Base-by-base conservation (phyloP, 2,888 invertebrate genomes). In the Sphecodes monilicornis region DNA sequence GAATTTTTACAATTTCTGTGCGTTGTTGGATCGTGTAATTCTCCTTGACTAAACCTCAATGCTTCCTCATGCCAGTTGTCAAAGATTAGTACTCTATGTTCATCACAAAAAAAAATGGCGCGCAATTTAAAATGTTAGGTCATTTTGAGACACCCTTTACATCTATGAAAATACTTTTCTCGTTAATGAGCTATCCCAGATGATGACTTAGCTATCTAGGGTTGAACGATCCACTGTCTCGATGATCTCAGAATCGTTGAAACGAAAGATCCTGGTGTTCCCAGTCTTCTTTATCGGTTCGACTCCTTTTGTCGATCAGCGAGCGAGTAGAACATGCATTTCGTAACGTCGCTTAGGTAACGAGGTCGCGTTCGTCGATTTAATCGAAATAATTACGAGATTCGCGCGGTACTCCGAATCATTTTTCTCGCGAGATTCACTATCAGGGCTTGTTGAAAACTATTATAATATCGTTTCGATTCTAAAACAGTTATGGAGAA, bases 161-260 rank as follows among this genome's bases (percentile, higher is more conserved):
- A n/a, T n/a, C n/a, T n/a, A 11, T 54, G n/a, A n/a, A 54, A 54
- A 54, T 54, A n/a, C 11, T 2, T 54, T n/a, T 8, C 50, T 22
- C 50, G 50, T 50, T 50, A 50, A 50, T 8, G 50, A 50, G 50
- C 2, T 8, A 50, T 22, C n/a, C n/a, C 10, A n/a, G 10, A n/a
- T 10, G 54, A n/a, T 11, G 22, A 5, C 3, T 36, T 5, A 5
- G n/a, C 54, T n/a, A 54, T 54, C 54, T n/a, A n/a, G 11, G n/a
- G 54, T n/a, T 54, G n/a, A 82, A 84, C 75, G 78, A 82, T 71
- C 64, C 54, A n/a, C 54, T 66, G 54, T 41, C 81, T n/a, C 54
- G 29, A 82, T 60, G 72, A 72, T 57, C 41, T 68, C 54, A 22
- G 43, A 46, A 68, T 36, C 43, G 72, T n/a, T 29, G 46, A 36